Percentiles rank a stretch among this genome's conserved stretches.
Evolutionary conservation across 2,888 invertebrate species (phyloP).

Genomic region (Dorcus parallelipipedus): DNA sequence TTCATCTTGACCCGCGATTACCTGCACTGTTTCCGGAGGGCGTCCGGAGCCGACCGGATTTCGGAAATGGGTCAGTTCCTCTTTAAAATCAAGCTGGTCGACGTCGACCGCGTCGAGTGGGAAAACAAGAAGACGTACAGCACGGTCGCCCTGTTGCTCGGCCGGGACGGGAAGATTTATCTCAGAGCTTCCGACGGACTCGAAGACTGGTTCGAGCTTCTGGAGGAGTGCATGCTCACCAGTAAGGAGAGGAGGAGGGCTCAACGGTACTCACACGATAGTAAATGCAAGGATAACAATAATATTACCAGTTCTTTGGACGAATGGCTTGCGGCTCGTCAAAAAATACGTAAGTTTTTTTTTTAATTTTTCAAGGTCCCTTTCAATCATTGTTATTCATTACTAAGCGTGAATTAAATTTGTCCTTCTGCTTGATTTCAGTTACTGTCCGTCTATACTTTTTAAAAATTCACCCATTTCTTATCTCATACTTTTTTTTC

Average conservation of each 20-base stretch:
- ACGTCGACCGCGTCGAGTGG: constrained; percentile 65
- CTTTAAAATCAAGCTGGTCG: constrained; percentile 61
- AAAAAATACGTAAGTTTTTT: constrained; percentile 47
- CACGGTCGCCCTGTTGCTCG: constrained; percentile 55
- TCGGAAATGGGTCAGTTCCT: constrained; percentile 67
- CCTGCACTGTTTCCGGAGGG: constrained; percentile 63
- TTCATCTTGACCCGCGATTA: constrained; percentile 65
- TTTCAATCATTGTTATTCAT: no score
- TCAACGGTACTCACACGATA: constrained; percentile 52
- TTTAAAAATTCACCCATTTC: no score
- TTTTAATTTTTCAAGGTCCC: not conserved
- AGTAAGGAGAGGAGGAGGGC: constrained; percentile 62
- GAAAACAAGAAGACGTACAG: constrained; percentile 63
- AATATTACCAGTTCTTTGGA: constrained; percentile 52
- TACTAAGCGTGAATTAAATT: no score
- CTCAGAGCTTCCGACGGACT: constrained; percentile 55
- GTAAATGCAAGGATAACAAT: constrained; percentile 43
- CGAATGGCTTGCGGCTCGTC: constrained; percentile 54
- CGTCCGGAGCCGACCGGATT: constrained; percentile 55
- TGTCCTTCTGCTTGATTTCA: no score
- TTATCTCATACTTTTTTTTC: no score
- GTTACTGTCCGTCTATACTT: no score
- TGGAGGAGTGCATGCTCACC: constrained; percentile 62
- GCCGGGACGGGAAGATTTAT: constrained; percentile 51
- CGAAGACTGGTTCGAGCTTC: constrained; percentile 63